phyloP scores from a whole-genome alignment of 1,140 invertebrate species.

The Marisa cornuarietis region DNA sequence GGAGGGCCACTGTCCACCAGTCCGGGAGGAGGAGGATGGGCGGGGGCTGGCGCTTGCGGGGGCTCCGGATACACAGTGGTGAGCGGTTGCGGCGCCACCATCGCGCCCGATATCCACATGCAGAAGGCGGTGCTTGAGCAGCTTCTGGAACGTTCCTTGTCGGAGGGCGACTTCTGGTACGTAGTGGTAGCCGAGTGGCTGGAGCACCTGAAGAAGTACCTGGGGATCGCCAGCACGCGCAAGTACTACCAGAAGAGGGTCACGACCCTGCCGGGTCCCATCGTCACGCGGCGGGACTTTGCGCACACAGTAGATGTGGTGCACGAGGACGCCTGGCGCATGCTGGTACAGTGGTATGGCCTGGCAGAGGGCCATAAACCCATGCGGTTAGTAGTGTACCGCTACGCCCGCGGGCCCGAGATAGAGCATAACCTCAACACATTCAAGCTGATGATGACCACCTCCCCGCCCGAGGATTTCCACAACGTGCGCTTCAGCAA shows the following conservation, averaged over 20 bases:
- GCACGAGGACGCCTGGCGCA: constrained; percentile 60
- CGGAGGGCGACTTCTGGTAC: constrained; percentile 62
- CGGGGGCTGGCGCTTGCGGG: background rate
- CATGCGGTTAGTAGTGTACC: constrained; percentile 60
- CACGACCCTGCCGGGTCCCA: constrained; percentile 51
- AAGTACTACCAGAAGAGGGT: constrained; percentile 54
- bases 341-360: constrained; percentile 60
- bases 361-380: constrained; percentile 57
- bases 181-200: constrained; percentile 60
- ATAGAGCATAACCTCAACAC: constrained; percentile 61
- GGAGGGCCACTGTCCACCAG: constrained; percentile 23
- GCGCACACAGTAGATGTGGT: constrained; percentile 60
- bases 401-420: constrained; percentile 53
- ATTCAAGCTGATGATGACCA: constrained; percentile 57
- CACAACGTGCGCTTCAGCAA: constrained; percentile 62
- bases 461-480: constrained; percentile 54
- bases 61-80: background rate
- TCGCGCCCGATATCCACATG: constrained; percentile 50
- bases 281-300: constrained; percentile 55
- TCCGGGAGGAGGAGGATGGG: constrained; percentile 6
- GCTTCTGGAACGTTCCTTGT: constrained; percentile 48
- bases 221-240: constrained; percentile 50
- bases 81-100: constrained; percentile 15
- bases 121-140: constrained; percentile 55
- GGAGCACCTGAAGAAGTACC: constrained; percentile 58